Base-by-base conservation (phyloP, 1,140 invertebrate genomes). In the Megathymus violae region DNA sequence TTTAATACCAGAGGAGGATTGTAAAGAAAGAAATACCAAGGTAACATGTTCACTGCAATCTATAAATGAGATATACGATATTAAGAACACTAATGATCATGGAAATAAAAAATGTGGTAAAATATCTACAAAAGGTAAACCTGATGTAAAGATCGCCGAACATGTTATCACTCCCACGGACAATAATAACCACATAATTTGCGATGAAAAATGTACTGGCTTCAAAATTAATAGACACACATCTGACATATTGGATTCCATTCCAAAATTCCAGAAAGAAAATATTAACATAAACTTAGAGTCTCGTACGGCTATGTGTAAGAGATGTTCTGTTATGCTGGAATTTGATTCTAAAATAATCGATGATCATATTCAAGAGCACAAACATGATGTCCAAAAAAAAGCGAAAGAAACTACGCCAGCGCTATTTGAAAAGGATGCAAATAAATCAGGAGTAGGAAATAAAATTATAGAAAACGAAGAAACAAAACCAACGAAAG, bases 331-430 rank as follows among this genome's bases (percentile, higher is more conserved):
- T 1, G 64, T 44, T 15, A 47, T 6, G 27, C 15, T 78, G 11
- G 50, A 70, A 36, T 72, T 71, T n/a, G 25, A 69, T 40, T 48
- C 9, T 4, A 5, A 58, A 15, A 16, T 43, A 7, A 73, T 78
- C 22, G 27, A 71, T 17, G 36, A 62, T 7, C 76, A 78, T 41
- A 71, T 78, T n/a, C n/a, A n/a, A 2, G 61, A 67, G 22, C 72
- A 78, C 25, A 60, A 51, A 11, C 51, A 67, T 11, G 51, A 1
- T 11, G 11, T 5, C 22, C 6, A 16, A 44, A 31, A 64, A 27
- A 36, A 36, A 9, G 10, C 36, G 0, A 0, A 40, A 0, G 1
- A 25, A 14, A 47, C 61, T 9, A 7, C 9, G 4, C 31, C 60
- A 19, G 56, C 62, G 10, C 25, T 61, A 14, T 40, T 44, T 9